A percentile compares a stretch with the other conserved stretches of the same genome.
Evolutionary conservation across 2,888 invertebrate genomes (phyloP).

Genomic region (Yponomeuta sedellus): DNA sequence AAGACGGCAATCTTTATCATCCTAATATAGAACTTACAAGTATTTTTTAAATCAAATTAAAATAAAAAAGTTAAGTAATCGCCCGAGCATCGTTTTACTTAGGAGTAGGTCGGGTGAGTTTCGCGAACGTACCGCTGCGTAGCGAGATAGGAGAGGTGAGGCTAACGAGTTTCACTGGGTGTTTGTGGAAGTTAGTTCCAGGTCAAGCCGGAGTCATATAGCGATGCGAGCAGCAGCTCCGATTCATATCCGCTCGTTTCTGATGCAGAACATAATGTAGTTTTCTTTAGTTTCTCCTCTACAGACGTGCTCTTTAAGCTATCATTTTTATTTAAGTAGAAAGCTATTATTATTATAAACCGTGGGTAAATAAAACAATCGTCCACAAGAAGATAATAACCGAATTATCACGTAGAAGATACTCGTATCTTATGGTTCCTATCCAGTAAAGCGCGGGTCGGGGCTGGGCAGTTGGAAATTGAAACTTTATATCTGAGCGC

Average conservation of each 20-base stretch:
- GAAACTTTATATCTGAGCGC: constrained; percentile 72
- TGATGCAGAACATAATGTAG: not conserved
- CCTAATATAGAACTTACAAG: too few species aligned
- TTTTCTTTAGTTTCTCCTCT: not conserved
- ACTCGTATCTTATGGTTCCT: too few species aligned
- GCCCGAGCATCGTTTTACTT: not conserved
- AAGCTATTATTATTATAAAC: too few species aligned
- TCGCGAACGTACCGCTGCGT: constrained; percentile 22
- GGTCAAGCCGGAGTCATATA: constrained; percentile 33
- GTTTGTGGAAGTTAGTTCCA: constrained; percentile 42
- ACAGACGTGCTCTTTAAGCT: not conserved
- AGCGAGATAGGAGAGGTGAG: constrained; percentile 23
- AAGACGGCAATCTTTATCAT: too few species aligned
- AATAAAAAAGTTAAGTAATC: not conserved
- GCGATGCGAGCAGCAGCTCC: not conserved
- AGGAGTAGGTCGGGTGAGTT: constrained; percentile 1
- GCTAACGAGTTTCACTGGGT: constrained; percentile 49
- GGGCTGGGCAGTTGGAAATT: constrained; percentile 41
- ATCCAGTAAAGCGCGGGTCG: too few species aligned
- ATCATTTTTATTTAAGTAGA: not conserved
- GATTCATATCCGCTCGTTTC: not conserved
- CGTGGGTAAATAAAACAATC: too few species aligned
- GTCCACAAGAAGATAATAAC: too few species aligned
- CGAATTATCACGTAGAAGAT: too few species aligned
- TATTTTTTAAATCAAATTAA: too few species aligned